phyloP scores from a whole-genome alignment of 2,113 vertebrate genomes.

The Corydoras maculifer region DNA sequence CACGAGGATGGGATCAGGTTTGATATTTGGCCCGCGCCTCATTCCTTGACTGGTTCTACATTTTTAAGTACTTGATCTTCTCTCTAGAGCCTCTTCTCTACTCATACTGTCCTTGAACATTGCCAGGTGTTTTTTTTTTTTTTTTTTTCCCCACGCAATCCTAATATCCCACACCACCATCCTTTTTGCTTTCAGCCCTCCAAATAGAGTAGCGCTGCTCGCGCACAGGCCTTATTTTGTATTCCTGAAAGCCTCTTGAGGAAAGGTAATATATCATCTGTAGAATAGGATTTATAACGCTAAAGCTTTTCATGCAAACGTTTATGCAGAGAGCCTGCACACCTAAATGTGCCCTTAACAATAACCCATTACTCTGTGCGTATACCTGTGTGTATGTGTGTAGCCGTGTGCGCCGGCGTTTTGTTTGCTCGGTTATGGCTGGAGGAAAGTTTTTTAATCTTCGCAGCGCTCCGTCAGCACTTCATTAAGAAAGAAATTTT shows the following conservation, averaged over 20 bases:
- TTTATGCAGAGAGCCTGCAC: slow-evolving; percentile 42
- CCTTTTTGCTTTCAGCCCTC: slow-evolving; percentile 12
- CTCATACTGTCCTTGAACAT: slow-evolving; percentile 35
- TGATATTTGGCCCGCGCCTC: slow-evolving; percentile 33
- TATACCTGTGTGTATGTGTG: slow-evolving; percentile 30
- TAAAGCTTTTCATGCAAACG: slow-evolving; percentile 50
- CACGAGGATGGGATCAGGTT: slow-evolving; percentile 27
- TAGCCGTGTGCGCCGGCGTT: slow-evolving; percentile 19
- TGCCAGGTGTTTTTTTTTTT: slow-evolving; percentile 22
- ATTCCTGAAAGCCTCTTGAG: slow-evolving; percentile 45
- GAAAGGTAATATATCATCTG: slow-evolving; percentile 52
- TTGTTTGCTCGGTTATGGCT: slow-evolving; percentile 26
- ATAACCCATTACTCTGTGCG: slow-evolving; percentile 42
- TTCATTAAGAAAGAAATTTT: slow-evolving; percentile 53
- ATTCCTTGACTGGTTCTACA: slow-evolving; percentile 34
- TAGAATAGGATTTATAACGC: slow-evolving; percentile 50
- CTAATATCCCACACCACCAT: slow-evolving; percentile 35
- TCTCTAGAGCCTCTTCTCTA: slow-evolving; percentile 27
- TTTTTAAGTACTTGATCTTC: slow-evolving; percentile 13
- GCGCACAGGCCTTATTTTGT: slow-evolving; percentile 47
- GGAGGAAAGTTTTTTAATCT: slow-evolving; percentile 52
- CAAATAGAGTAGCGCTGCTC: slow-evolving; percentile 20
- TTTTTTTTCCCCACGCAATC: slow-evolving; percentile 22
- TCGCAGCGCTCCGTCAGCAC: slow-evolving; percentile 50
- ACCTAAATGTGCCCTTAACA: slow-evolving; percentile 50